Base-by-base conservation (phyloP, 2,113 vertebrate genomes). In the Picathartes gymnocephalus region DNA sequence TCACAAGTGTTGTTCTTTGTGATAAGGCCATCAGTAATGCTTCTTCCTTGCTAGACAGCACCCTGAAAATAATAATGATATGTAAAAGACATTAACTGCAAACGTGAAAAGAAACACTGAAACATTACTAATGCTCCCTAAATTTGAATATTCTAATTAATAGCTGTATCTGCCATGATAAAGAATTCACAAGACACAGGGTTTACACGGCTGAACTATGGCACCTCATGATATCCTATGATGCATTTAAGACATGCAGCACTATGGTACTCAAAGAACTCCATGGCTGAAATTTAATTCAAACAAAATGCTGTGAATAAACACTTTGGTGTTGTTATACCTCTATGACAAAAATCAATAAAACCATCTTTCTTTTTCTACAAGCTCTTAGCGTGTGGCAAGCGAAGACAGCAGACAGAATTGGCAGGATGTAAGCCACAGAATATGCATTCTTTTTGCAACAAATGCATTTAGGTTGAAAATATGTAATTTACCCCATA, bases 401-500 rank as follows among this genome's bases (percentile, higher is more conserved):
- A 39, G 25, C 3, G 2, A 74, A 87, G 51, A 18, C 2, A 89
- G 68, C 31, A 74, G 51, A 42, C 18, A 60, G 56, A 74, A 76
- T 0, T 51, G 40, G 48, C 62, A 92, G 68, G 37, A 42, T 53
- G 1, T 15, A 64, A 44, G 30, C n/a, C 22, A 76, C 2, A n/a
- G 53, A 71, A 69, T 14, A 19, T 3, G 9, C 3, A 40, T 37
- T 76, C 6, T 64, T 86, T 72, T 54, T 62, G 16, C 35, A 64
- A 62, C 18, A 51, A 79, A 48, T 0, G 0, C 35, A 71, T 44
- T 82, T 37, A 70, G 23, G 42, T 58, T 78, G 64, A 78, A 89
- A 84, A 66, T 25, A 61, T 0, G 15, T 65, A n/a, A 88, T 12
- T 65, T 82, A 20, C 0, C 1, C 8, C 1, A 0, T 48, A 81